Percentiles rank a stretch among this genome's conserved stretches.
Evolutionary conservation across 2,888 invertebrate genomes (phyloP).

Genomic region (Synergus itoensis): DNA sequence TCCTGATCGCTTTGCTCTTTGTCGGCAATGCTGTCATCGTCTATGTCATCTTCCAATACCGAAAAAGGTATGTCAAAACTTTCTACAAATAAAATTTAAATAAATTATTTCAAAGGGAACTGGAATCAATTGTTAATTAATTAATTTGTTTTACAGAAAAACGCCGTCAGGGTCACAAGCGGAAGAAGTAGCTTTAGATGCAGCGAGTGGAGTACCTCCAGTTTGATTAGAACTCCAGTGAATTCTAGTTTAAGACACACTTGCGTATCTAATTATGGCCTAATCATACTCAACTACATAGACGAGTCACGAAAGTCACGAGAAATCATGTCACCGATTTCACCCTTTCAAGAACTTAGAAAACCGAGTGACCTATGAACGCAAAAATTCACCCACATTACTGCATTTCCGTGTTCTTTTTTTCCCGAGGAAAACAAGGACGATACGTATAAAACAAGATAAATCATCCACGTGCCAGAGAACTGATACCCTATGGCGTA

Average conservation of each 20-base stretch:
- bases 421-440: constrained; percentile 12
- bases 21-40: constrained; percentile 86
- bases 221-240: constrained; percentile 64
- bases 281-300: constrained; percentile 20
- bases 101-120: constrained; percentile 20
- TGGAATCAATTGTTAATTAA: constrained; percentile 39
- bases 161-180: constrained; percentile 69
- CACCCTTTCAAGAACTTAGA: constrained; percentile 2
- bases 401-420: constrained; percentile 35
- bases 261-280: constrained; percentile 24
- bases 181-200: constrained; percentile 74
- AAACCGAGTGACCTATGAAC: background rate
- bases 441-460: constrained; percentile 24
- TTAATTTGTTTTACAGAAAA: constrained; percentile 72
- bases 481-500: constrained; percentile 62
- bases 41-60: constrained; percentile 86
- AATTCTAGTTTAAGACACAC: constrained; percentile 30
- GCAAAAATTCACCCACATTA: background rate
- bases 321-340: background rate
- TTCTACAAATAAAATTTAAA: constrained; percentile 1
- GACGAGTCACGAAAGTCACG: constrained; percentile 15
- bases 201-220: constrained; percentile 64
- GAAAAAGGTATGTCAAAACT: constrained; percentile 81
- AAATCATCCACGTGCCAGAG: constrained; percentile 42
- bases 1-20: constrained; percentile 85